Evolutionary conservation across 2,888 invertebrate species (phyloP), one percentile per base, ranked within the genome.

Genomic region (Lasioglossum oenotherae): DNA sequence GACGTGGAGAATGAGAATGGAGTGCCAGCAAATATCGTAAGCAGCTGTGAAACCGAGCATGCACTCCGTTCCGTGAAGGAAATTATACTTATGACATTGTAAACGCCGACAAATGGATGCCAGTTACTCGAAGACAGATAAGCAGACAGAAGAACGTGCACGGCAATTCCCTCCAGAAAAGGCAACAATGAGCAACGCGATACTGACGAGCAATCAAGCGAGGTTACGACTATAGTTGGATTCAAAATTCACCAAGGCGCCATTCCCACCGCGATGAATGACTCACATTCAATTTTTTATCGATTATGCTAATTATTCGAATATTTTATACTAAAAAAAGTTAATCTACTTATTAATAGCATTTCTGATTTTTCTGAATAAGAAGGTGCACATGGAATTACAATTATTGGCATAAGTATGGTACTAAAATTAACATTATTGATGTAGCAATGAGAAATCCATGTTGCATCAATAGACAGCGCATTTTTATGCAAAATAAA

Each of bases 181-280:
- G 87, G 88, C 82, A 82, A 85, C 83, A 81, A 89, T 81, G 82
- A 80, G 76, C 71, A 23, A 53, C 41, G 53, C 81, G 71, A 79
- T 76, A 75, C 74, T n/a, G 53, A 41, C 60, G 71, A 74, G 79
- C 72, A 74, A 80, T 84, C 82, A 80, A 78, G 27, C 71, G 71
- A 78, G 71, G 74, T 60, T 60, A 49, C 44, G 64, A 44, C 53
- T 72, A 74, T 49, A 74, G 74, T 53, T n/a, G 74, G 53, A 41
- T 31, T 23, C 44, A 74, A 74, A 74, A 46, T 73, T 31, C 10
- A 31, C 10, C 44, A 5, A 27, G 44, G 19, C n/a, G 72, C 16
- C 72, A n/a, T 46, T 72, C 8, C 44, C 16, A 1, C 8, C 0
- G 16, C 8, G 8, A 16, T 44, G 14, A n/a, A 41, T 5, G 41